Percentiles rank a stretch among this genome's conserved stretches.
Conservation (phyloP, 30 jellyfish, hydroid and myxozoan genomes). For the Catostylus mosaicus region DNA sequence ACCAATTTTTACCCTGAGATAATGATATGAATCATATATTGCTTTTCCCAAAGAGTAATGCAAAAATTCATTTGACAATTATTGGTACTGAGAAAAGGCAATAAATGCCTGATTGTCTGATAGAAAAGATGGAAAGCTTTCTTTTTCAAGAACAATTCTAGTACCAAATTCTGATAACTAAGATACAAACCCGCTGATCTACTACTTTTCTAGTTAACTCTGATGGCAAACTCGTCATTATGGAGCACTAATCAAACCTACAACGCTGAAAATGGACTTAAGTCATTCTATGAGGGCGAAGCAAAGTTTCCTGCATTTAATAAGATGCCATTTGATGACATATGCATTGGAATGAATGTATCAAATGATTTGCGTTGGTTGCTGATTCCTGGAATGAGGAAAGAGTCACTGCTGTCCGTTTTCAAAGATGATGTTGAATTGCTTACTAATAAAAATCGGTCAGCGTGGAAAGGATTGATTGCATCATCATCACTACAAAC, state of each 20-base stretch:
- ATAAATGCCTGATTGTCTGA: no score
- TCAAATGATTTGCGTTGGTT: constrained; percentile 5
- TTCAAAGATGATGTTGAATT: not conserved
- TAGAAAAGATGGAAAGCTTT: no score
- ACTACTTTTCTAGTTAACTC: constrained; percentile 4
- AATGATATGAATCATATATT: no score
- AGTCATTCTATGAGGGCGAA: constrained; percentile 7
- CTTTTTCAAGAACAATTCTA: no score
- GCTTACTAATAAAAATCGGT: not conserved
- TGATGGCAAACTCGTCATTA: not conserved
- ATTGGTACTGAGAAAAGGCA: no score
- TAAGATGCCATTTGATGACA: not conserved
- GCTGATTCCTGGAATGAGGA: not conserved
- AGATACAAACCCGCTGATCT: no score
- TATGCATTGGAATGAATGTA: constrained; percentile 15
- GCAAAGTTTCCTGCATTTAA: constrained; percentile 36
- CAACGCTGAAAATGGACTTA: constrained; percentile 5
- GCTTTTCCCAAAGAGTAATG: no score
- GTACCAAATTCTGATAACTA: no score
- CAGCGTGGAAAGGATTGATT: constrained; percentile 10
- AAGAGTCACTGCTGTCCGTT: constrained; percentile 8
- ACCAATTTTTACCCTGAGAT: no score
- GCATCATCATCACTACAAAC: not conserved
- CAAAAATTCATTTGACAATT: no score
- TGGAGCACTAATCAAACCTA: not conserved